phyloP scores from a whole-genome alignment of 1,140 invertebrate species.

The Bombus superbus region DNA sequence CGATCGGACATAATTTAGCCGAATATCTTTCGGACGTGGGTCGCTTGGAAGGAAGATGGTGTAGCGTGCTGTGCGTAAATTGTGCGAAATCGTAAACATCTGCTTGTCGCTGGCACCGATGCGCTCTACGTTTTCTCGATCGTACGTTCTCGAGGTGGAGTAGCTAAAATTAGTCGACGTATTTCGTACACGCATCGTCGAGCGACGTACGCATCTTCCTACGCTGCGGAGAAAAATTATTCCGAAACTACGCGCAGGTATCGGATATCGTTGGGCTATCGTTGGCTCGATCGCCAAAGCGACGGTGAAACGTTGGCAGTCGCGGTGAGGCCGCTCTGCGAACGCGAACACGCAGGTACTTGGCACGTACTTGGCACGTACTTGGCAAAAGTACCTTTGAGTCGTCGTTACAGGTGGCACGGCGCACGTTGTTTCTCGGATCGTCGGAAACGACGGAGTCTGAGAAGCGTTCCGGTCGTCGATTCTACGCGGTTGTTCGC shows the following conservation, averaged over 20 bases:
- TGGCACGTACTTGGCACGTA: background rate
- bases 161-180: background rate
- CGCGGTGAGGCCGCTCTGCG: background rate
- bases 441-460: too few relatives aligned
- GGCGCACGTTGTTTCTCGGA: background rate
- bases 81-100: too few relatives aligned
- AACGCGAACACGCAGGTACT: background rate
- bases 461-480: rapidly evolving
- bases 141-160: background rate
- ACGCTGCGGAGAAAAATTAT: background rate
- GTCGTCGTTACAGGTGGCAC: constrained; percentile 1
- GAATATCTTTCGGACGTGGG: too few relatives aligned
- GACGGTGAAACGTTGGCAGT: constrained; percentile 11
- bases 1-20: background rate
- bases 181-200: background rate
- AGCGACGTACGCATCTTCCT: background rate
- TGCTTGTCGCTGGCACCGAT: background rate
- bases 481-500: background rate
- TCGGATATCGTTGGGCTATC: background rate
- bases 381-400: background rate
- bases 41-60: too few relatives aligned
- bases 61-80: background rate
- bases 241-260: background rate
- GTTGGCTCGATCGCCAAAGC: background rate
- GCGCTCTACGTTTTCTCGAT: background rate